Percentiles rank a stretch among this genome's conserved stretches.
Evolutionary conservation across 37 sponge, comb jelly and placozoan genomes (phyloP).

Genomic region (Chondrosia reniformis): DNA sequence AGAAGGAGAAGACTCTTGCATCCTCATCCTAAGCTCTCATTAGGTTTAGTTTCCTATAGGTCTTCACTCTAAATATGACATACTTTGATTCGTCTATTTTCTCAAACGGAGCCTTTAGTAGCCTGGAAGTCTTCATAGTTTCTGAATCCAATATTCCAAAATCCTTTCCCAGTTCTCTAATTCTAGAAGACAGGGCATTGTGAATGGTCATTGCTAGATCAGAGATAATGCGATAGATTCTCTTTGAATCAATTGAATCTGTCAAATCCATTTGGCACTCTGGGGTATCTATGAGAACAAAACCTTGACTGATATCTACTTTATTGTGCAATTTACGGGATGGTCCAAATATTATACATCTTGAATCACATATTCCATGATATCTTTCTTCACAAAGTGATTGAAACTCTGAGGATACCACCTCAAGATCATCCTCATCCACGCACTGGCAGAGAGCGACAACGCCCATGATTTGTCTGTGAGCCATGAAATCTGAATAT

Average conservation of each 20-base stretch:
- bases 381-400: neutral
- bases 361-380: conserved; percentile 4
- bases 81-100: too few species aligned
- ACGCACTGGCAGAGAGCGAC: conserved; percentile 35
- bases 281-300: conserved; percentile 16
- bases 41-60: too few species aligned
- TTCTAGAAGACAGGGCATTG: neutral
- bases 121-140: too few species aligned
- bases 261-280: neutral
- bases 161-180: neutral
- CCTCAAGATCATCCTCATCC: conserved; percentile 23
- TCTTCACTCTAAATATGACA: too few species aligned
- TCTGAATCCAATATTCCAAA: too few species aligned
- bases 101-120: too few species aligned
- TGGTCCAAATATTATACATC: conserved; percentile 41
- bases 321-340: conserved; percentile 16
- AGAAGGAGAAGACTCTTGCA: too few species aligned
- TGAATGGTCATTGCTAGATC: conserved; percentile 9
- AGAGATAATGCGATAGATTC: neutral
- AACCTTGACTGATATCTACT: neutral
- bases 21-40: too few species aligned
- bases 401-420: neutral
- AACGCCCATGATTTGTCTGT: conserved; percentile 47
- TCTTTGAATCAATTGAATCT: neutral
- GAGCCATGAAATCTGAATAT: conserved; percentile 40